Base-by-base conservation (phyloP, 2,113 vertebrate genomes). In the Sinocyclocheilus grahami region DNA sequence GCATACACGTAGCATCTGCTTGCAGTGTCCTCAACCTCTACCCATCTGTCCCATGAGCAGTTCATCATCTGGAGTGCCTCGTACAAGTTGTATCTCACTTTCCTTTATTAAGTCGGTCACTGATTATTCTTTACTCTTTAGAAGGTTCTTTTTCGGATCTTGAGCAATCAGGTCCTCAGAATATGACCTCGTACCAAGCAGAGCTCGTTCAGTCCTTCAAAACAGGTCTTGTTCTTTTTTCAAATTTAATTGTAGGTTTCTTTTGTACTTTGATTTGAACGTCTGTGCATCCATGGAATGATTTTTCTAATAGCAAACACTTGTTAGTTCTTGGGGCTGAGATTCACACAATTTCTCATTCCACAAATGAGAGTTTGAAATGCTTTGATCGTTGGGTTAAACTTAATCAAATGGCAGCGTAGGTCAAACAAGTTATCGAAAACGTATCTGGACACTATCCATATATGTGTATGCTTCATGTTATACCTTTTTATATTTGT, bases 351-450 rank as follows among this genome's bases (percentile, higher is more conserved):
- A n/a, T n/a, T n/a, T n/a, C n/a, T n/a, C n/a, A n/a, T n/a, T 51
- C 5, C 78, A 14, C 27, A 39, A 46, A 24, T 2, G 18, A 42
- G 3, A 74, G 69, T 22, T 1, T 0, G 0, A n/a, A n/a, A 46
- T 75, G 20, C 14, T 69, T 74, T 78, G 39, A 48, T 62, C 14
- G 12, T 22, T 30, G 63, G 53, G 12, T 72, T 78, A 46, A 82
- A 78, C 39, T 74, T 87, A 22, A 87, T 85, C 22, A 39, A 71
- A 42, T n/a, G 18, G 53, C 79, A 58, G 78, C 33, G 74, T 83
- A 83, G 82, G 65, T 87, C 53, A 85, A 77, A 82, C 22, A 83
- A 85, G 48, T 46, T 85, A 65, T 89, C 85, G 65, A 24, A 53
- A 42, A 63, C 75, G 82, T 58, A 65, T 80, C 24, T 71, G 33